A percentile compares a stretch with the other conserved stretches of the same genome.
Evolutionary conservation across 2,113 vertebrate genomes (phyloP).

Genomic region (Manacus vitellinus): DNA sequence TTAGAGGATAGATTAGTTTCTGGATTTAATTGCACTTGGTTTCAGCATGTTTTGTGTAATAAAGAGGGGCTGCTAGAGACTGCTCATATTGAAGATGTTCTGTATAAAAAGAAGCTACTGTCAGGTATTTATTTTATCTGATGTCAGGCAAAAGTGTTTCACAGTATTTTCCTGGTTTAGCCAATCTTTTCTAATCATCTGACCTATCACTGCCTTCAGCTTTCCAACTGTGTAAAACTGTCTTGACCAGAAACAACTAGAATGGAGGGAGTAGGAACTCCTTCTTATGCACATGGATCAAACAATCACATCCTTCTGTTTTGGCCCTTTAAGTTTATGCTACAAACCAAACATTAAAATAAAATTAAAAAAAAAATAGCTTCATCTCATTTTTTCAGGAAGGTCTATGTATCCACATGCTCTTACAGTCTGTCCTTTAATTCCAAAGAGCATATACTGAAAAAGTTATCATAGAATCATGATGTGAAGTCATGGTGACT

Average conservation of each 20-base stretch:
- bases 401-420: background rate
- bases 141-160: background rate
- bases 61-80: background rate
- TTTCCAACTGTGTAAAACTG: background rate
- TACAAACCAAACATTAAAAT: background rate
- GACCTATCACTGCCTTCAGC: background rate
- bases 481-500: background rate
- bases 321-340: background rate
- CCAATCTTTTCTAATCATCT: background rate
- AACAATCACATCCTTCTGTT: background rate
- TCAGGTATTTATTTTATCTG: background rate
- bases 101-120: background rate
- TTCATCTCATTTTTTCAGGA: background rate
- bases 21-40: background rate
- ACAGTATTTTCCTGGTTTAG: conserved; percentile 17
- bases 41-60: background rate
- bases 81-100: background rate
- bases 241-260: background rate
- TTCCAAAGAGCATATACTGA: background rate
- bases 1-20: background rate
- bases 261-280: background rate
- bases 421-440: background rate
- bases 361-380: background rate
- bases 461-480: background rate
- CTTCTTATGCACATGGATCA: background rate